These are phyloP conservation scores for Eueremaeus valkanovi DNA, from an alignment of 2,888 invertebrate genomes.

Conservation along the genomic window DNA sequence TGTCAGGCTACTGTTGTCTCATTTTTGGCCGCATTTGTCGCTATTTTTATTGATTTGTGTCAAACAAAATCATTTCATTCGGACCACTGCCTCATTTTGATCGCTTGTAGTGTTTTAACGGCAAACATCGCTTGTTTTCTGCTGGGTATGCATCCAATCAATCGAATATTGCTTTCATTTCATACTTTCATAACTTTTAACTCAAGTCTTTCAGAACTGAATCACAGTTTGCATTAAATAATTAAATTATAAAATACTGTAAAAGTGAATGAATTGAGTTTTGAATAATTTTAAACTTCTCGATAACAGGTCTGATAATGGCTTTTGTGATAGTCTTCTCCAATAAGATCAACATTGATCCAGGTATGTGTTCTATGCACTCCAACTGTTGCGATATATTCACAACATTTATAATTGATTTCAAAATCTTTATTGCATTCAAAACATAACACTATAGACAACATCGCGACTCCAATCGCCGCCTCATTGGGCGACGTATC, in stretches of 20 bases:
- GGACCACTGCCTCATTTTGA: conserved; percentile 46
- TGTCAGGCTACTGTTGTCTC: conserved; percentile 55
- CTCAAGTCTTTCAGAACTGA: too few relatives aligned
- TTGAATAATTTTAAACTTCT: too few relatives aligned
- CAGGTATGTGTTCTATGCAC: not conserved
- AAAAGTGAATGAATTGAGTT: too few relatives aligned
- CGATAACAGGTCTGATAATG: conserved; percentile 44
- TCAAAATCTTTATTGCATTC: not conserved
- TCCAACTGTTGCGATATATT: too few relatives aligned
- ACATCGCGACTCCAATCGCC: conserved; percentile 87
- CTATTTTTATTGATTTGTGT: conserved; percentile 18
- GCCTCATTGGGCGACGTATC: conserved; percentile 85
- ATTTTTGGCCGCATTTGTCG: conserved; percentile 55
- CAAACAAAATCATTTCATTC: conserved; percentile 22
- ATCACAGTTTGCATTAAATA: too few relatives aligned
- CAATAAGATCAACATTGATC: conserved; percentile 40
- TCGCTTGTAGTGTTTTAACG: conserved; percentile 63
- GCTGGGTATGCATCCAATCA: conserved; percentile 52
- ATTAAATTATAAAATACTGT: too few relatives aligned
- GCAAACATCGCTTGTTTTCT: conserved; percentile 82
- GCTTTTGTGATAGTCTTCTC: conserved; percentile 45
- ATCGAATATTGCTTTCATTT: too few relatives aligned
- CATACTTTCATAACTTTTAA: too few relatives aligned
- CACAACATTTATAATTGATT: too few relatives aligned
- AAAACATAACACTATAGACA: conserved; percentile 64